These are phyloP conservation scores for western clawed frog (Xenopus tropicalis) DNA, from an alignment of 2,113 vertebrate genomes.

Conservation along the genomic window UCB_Xtro_10.0 CM004446.2:90778001-90778500, in stretches of 20 bases:
- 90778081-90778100: neutral
- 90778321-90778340: constrained; percentile 15
- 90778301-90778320: constrained; percentile 6
- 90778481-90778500: constrained; percentile 38
- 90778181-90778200: too few species aligned
- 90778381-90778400: constrained; percentile 19
- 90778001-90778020: too few species aligned
- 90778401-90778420: neutral
- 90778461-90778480: constrained; percentile 33
- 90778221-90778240: neutral
- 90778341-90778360: neutral
- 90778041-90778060: too few species aligned
- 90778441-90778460: constrained; percentile 37
- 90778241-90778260: constrained; percentile 12
- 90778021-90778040: too few species aligned
- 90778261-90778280: constrained; percentile 13
- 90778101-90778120: constrained; percentile 15
- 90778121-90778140: too few species aligned
- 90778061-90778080: too few species aligned
- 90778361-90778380: constrained; percentile 29
- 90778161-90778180: too few species aligned
- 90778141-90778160: too few species aligned
- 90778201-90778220: neutral
- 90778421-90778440: constrained; percentile 35
- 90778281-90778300: constrained; percentile 24